A percentile compares a stretch with the other conserved stretches of the same genome.
Conservation (phyloP, 2,888 invertebrate genomes). For the Sicus ferrugineus region DNA sequence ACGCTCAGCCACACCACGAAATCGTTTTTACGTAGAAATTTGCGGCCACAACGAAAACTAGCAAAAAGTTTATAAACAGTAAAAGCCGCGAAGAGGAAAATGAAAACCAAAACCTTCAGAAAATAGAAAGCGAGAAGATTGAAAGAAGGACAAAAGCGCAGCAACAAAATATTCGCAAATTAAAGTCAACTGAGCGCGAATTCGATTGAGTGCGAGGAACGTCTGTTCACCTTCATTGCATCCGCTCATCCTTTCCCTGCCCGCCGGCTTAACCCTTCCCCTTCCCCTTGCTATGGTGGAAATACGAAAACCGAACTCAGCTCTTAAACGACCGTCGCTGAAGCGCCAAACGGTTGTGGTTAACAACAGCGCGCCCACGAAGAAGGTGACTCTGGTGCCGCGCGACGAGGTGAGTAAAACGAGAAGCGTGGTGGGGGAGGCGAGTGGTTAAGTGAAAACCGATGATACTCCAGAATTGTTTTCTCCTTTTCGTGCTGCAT, state of each 20-base stretch:
- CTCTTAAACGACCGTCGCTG: conserved; percentile 58
- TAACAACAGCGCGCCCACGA: conserved; percentile 62
- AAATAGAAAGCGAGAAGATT: neutral
- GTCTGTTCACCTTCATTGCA: no score
- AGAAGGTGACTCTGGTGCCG: conserved; percentile 63
- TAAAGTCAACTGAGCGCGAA: no score
- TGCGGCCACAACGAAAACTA: no score
- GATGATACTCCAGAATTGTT: no score
- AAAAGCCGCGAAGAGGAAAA: neutral
- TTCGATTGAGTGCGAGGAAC: no score
- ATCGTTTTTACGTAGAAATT: no score
- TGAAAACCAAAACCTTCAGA: neutral
- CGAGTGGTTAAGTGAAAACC: no score
- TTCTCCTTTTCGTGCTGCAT: no score
- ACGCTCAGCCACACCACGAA: no score
- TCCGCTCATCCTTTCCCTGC: neutral
- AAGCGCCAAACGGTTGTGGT: conserved; percentile 64
- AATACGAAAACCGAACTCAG: conserved; percentile 63
- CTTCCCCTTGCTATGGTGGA: conserved; percentile 54
- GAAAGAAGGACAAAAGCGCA: neutral
- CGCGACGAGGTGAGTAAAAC: conserved; percentile 63
- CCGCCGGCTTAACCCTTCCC: neutral
- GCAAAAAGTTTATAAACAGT: no score
- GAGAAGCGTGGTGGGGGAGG: no score
- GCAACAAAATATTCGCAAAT: neutral